Evolutionary conservation across 2,113 vertebrate genomes (phyloP), one percentile per base, ranked within the genome.

Genomic region (Syngnathus scovelli): DNA sequence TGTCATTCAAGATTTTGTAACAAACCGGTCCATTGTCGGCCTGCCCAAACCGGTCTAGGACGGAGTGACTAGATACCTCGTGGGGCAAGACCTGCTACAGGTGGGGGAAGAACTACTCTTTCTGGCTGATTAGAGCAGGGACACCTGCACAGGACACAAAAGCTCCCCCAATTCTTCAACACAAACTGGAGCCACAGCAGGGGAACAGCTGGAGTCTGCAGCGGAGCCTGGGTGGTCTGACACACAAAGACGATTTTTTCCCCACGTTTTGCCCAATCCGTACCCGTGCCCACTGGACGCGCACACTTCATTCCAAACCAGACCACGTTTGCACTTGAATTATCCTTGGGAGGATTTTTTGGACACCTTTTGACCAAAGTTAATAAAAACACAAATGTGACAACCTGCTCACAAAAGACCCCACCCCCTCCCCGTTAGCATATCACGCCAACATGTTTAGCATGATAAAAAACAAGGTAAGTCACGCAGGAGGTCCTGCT

Each of bases 111-210:
- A 55, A 55, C 2, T 33, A 33, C 27, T 81, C 81, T 80, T 75
- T 70, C 12, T 48, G 78, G 70, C 60, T 87, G 87, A 92, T 90
- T 85, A 78, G 37, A 76, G 68, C 78, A 69, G 73, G 86, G 87
- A 91, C 91, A 92, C 90, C 91, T 92, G 91, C 90, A 82, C 80
- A 39, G 76, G 74, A 83, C 83, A 91, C 89, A 92, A 92, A 90
- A 87, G 88, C 86, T 73, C 67, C 41, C 41, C 19, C 12, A 5
- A n/a, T 61, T 23, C 16, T 43, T 8, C 39, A 91, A 86, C 87
- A 89, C 86, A 91, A 90, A 89, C 79, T 87, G 48, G 6, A 83
- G 71, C 85, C 86, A 83, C 81, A 83, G 89, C 85, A 87, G 83
- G 84, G 79, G 85, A 91, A 91, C 90, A 91, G 90, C 90, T 92